These are phyloP conservation scores for Trypoxylon attenuatum DNA, from an alignment of 2,888 invertebrate genomes.

Conservation along the genomic window DNA sequence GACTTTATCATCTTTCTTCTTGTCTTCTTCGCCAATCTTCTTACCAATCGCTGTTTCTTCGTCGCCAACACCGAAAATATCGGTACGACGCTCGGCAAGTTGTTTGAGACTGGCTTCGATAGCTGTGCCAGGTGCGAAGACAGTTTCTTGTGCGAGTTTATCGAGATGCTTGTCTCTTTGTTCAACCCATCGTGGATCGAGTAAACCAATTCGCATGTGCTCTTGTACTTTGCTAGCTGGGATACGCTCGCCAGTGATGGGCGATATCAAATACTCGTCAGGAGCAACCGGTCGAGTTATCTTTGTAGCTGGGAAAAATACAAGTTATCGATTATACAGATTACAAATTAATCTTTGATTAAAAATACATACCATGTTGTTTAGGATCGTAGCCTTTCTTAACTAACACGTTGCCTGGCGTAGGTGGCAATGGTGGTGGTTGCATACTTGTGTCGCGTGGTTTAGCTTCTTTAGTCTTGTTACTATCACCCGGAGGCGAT, in stretches of 20 bases:
- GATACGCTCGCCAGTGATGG: constrained; percentile 98
- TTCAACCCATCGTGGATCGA: constrained; percentile 98
- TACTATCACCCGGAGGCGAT: constrained; percentile 64
- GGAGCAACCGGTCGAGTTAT: constrained; percentile 78
- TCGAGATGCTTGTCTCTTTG: constrained; percentile 96
- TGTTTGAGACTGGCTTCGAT: constrained; percentile 97
- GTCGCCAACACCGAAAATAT: constrained; percentile 99
- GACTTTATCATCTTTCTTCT: constrained; percentile 91
- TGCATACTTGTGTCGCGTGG: constrained; percentile 74
- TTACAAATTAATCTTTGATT: not conserved
- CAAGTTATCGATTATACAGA: not conserved
- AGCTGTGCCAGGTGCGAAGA: constrained; percentile 86
- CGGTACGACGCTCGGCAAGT: constrained; percentile 98
- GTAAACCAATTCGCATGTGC: constrained; percentile 96
- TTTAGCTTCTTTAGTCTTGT: constrained; percentile 70
- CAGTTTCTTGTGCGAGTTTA: constrained; percentile 92
- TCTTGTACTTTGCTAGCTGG: constrained; percentile 98
- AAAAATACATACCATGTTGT: constrained; percentile 76
- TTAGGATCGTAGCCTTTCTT: constrained; percentile 98
- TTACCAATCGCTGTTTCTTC: constrained; percentile 99
- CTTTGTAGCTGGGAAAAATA: constrained; percentile 34
- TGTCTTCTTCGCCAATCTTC: constrained; percentile 94
- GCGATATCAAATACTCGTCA: constrained; percentile 96
- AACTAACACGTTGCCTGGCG: constrained; percentile 94
- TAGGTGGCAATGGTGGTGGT: constrained; percentile 87